Percentiles rank a stretch among this genome's conserved stretches.
Conservation (phyloP, 2,888 invertebrate genomes). For the Agrochola litura region DNA sequence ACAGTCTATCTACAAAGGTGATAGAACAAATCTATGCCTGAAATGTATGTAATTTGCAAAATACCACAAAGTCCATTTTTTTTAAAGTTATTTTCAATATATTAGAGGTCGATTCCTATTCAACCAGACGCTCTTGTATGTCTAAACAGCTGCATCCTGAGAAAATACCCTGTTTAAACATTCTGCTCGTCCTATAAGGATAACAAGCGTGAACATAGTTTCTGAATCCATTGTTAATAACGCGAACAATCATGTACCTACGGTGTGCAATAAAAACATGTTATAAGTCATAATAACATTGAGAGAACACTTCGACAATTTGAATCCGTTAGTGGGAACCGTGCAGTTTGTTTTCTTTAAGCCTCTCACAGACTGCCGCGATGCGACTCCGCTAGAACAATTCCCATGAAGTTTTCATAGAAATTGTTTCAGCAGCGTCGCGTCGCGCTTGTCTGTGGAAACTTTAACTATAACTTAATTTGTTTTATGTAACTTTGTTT, state of each 20-base stretch:
- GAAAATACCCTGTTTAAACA: constrained; percentile 1
- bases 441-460: neutral
- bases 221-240: constrained; percentile 46
- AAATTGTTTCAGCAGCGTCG: too few relatives aligned
- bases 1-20: too few relatives aligned
- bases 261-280: constrained; percentile 28
- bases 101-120: neutral
- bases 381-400: neutral
- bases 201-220: constrained; percentile 26
- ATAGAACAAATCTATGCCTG: too few relatives aligned
- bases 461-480: constrained; percentile 37
- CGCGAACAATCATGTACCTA: constrained; percentile 46
- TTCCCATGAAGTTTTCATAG: neutral
- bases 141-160: neutral
- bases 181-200: constrained; percentile 7
- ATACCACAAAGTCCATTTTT: too few relatives aligned
- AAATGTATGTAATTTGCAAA: too few relatives aligned
- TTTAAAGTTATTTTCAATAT: too few relatives aligned
- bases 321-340: constrained; percentile 37
- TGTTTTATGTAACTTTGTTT: constrained; percentile 41
- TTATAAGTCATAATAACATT: constrained; percentile 28
- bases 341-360: constrained; percentile 13
- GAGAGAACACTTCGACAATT: constrained; percentile 33
- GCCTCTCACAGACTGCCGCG: neutral
- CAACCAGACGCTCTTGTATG: too few relatives aligned